These are phyloP conservation scores for Folsomia manolachei DNA, from an alignment of 2,888 invertebrate species.

Conservation along the genomic window DNA sequence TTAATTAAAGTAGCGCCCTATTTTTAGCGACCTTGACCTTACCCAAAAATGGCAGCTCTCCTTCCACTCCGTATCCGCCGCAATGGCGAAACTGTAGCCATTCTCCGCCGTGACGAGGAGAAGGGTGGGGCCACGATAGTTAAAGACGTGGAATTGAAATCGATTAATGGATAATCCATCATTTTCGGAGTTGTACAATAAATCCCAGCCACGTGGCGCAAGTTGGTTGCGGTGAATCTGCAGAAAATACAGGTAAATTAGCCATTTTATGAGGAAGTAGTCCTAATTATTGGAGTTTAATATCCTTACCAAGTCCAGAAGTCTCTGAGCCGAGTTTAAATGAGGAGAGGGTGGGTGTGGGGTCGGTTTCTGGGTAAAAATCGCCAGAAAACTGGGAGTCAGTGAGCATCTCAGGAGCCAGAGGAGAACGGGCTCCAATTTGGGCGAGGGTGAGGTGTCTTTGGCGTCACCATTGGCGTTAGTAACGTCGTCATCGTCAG, in stretches of 20 bases:
- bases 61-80: constrained; percentile 77
- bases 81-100: constrained; percentile 71
- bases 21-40: too few species aligned
- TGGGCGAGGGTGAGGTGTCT: too few species aligned
- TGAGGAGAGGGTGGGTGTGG: constrained; percentile 5
- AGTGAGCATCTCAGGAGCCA: constrained; percentile 69
- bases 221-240: too few species aligned
- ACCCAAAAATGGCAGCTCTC: constrained; percentile 84
- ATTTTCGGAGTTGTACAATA: constrained; percentile 77
- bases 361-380: constrained; percentile 34
- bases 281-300: background rate
- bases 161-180: constrained; percentile 70
- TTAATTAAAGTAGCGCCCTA: too few species aligned
- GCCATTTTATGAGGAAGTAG: too few species aligned
- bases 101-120: constrained; percentile 59
- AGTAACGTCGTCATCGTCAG: background rate
- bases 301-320: constrained; percentile 38
- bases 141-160: constrained; percentile 81
- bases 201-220: constrained; percentile 72
- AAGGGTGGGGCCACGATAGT: constrained; percentile 65
- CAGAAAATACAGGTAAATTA: constrained; percentile 40
- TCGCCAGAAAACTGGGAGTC: constrained; percentile 59
- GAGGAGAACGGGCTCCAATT: constrained; percentile 60
- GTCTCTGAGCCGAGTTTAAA: constrained; percentile 32
- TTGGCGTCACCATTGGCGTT: background rate